phyloP scores from a whole-genome alignment of 2,113 vertebrate genomes.

The Clarias gariepinus region DNA sequence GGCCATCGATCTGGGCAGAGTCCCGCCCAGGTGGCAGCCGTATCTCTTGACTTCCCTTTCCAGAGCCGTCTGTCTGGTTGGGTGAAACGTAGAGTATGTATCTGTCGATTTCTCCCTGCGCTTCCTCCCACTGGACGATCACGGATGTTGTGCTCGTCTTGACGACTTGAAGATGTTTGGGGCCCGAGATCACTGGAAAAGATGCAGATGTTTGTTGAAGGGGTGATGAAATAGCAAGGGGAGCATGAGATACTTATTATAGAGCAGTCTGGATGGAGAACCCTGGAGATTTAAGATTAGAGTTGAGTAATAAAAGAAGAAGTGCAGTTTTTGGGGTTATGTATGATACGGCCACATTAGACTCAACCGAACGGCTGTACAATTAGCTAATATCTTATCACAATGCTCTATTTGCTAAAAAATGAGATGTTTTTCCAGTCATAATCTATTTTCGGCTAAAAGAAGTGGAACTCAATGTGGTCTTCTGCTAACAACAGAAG shows the following conservation, averaged over 20 bases:
- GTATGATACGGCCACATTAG: not conserved
- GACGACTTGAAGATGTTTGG: constrained; percentile 69
- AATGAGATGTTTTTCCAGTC: not conserved
- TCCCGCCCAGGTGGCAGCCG: constrained; percentile 59
- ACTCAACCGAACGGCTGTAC: not conserved
- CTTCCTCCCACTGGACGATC: constrained; percentile 74
- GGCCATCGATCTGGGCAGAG: constrained; percentile 65
- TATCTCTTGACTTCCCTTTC: constrained; percentile 53
- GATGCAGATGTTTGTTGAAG: not conserved
- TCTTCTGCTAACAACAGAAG: not conserved
- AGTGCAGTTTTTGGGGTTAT: not conserved
- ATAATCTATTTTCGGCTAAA: not conserved
- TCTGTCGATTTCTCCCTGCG: constrained; percentile 67
- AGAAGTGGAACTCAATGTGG: not conserved
- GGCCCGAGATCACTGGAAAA: constrained; percentile 69
- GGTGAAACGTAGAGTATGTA: constrained; percentile 66
- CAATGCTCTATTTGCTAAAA: not conserved
- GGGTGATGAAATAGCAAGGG: not conserved
- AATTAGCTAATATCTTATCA: not conserved
- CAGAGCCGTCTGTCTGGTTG: constrained; percentile 53
- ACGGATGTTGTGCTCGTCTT: constrained; percentile 67
- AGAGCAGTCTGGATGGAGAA: not conserved
- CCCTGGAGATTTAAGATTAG: not conserved
- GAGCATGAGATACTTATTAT: not conserved
- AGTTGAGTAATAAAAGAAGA: too few species aligned